Conservation (phyloP, 2,797 vertebrate species). For the Hippoglossus hippoglossus region DNA sequence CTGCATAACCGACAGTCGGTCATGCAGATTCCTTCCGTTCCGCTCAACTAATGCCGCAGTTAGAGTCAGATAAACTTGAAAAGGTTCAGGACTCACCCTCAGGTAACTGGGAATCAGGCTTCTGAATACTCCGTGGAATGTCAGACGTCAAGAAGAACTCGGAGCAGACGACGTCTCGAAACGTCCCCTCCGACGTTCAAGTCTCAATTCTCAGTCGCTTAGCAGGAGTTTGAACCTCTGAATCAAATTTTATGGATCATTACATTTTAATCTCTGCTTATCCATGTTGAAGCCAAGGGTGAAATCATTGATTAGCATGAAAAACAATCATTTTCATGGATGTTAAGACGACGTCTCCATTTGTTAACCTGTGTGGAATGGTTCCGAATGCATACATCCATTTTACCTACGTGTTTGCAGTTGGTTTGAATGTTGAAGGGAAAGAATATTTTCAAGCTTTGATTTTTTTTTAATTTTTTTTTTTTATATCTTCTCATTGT, state of each 20-base stretch:
- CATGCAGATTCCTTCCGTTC: conserved; percentile 31
- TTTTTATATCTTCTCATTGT: conserved; percentile 48
- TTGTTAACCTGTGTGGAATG: conserved; percentile 61
- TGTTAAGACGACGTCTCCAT: conserved; percentile 59
- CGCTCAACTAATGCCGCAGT: conserved; percentile 19
- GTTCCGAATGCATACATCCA: conserved; percentile 57
- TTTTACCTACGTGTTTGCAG: conserved; percentile 53
- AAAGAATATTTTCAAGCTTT: conserved; percentile 44
- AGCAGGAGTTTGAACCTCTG: conserved; percentile 40
- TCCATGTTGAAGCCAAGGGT: conserved; percentile 62
- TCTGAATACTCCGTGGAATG: conserved; percentile 21
- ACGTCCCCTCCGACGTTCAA: conserved; percentile 8
- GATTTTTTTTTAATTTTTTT: conserved; percentile 10
- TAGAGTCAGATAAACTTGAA: conserved; percentile 27
- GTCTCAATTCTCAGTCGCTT: conserved; percentile 37
- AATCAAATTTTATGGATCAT: conserved; percentile 71
- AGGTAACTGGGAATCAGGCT: conserved; percentile 45
- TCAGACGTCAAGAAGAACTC: conserved; percentile 22
- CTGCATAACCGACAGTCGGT: conserved; percentile 37
- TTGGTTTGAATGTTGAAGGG: conserved; percentile 70
- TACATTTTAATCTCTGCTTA: conserved; percentile 61
- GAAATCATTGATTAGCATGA: conserved; percentile 73
- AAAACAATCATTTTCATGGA: conserved; percentile 65
- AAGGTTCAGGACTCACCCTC: conserved; percentile 50
- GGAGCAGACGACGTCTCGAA: conserved; percentile 4